These are phyloP conservation scores for Phalanger gymnotis DNA, from an alignment of 2,797 vertebrate genomes.

Conservation along the genomic window DNA sequence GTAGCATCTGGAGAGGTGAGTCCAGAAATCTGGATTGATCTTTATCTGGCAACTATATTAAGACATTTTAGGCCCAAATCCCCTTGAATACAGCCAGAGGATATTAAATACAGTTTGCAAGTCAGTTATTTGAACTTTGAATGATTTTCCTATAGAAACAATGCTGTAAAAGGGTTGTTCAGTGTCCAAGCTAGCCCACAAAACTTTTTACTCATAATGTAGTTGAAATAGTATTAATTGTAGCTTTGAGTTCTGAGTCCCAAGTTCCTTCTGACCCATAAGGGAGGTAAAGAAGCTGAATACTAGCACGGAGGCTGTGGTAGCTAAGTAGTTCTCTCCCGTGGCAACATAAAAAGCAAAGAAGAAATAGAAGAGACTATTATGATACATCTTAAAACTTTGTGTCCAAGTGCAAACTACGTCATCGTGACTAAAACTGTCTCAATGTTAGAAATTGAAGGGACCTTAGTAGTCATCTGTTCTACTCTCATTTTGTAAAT, in stretches of 20 bases:
- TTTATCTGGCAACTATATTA: neutral
- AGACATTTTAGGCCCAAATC: neutral
- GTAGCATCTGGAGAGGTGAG: neutral
- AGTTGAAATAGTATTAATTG: neutral
- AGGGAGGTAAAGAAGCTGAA: neutral
- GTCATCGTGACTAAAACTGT: neutral
- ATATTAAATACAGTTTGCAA: neutral
- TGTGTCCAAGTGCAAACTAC: neutral
- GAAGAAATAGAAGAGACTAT: neutral
- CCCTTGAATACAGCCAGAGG: neutral
- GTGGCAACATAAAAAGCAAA: neutral
- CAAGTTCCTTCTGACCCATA: neutral
- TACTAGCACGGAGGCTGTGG: neutral
- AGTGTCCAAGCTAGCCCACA: neutral
- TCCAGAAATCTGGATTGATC: neutral
- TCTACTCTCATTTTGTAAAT: neutral
- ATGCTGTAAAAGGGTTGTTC: neutral
- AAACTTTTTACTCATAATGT: neutral
- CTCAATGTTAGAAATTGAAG: neutral
- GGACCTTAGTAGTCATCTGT: neutral
- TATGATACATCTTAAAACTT: neutral
- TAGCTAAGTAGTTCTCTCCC: neutral
- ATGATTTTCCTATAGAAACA: neutral
- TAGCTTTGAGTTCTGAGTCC: neutral
- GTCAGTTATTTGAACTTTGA: neutral